A percentile compares a stretch with the other conserved stretches of the same genome.
phyloP scores from a whole-genome alignment of 1,140 invertebrate species.

The Parasteatoda tepidariorum region DNA sequence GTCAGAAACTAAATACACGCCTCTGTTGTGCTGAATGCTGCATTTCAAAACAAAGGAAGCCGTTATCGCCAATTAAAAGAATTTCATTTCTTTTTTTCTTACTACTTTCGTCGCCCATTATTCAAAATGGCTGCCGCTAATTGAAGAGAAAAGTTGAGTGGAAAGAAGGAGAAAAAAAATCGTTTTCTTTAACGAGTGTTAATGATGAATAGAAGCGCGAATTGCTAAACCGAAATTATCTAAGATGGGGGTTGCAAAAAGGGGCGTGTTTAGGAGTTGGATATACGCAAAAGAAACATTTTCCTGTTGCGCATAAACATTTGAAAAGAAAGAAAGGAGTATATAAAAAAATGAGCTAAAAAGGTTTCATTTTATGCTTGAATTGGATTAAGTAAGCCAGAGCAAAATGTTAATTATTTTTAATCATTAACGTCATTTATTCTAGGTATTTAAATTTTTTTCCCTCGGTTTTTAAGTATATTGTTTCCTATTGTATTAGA shows the following conservation, averaged over 20 bases:
- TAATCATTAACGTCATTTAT: constrained; percentile 40
- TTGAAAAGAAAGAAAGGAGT: constrained; percentile 2
- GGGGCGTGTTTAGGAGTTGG: constrained; percentile 38
- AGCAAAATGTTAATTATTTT: constrained; percentile 46
- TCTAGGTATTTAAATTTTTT: neutral
- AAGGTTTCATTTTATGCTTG: constrained; percentile 27
- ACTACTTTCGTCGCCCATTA: constrained; percentile 14
- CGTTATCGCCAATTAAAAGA: constrained; percentile 43
- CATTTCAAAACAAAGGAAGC: constrained; percentile 47
- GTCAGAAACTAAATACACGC: constrained; percentile 23
- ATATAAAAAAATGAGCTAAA: constrained; percentile 32
- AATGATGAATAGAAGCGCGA: constrained; percentile 15
- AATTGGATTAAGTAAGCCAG: constrained; percentile 28
- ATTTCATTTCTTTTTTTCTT: constrained; percentile 1
- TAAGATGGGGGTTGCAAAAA: constrained; percentile 1
- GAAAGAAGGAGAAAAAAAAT: constrained; percentile 3
- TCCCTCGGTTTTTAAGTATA: neutral
- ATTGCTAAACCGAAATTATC: constrained; percentile 9
- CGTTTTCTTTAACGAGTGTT: constrained; percentile 25
- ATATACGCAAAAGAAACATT: constrained; percentile 21
- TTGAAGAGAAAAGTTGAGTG: neutral
- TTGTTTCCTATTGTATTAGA: no score
- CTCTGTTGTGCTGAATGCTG: constrained; percentile 12
- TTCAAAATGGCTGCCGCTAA: neutral
- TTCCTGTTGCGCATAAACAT: constrained; percentile 46